A percentile compares a stretch with the other conserved stretches of the same genome.
Conservation (phyloP, 92 coral and sea anemone genomes). For the Parazoanthus darwini region DNA sequence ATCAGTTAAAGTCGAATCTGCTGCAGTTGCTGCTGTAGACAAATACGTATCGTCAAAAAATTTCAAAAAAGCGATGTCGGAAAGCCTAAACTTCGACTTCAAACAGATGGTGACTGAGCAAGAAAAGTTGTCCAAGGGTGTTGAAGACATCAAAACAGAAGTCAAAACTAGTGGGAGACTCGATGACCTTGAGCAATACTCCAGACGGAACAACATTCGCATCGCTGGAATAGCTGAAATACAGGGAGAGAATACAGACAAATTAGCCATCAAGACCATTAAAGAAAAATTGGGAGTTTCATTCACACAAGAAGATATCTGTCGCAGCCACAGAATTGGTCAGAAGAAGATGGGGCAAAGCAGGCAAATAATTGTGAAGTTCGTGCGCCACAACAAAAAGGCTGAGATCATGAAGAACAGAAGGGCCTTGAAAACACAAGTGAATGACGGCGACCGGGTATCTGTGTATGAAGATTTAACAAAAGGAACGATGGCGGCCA, state of each 20-base stretch:
- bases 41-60: conserved; percentile 24
- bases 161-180: conserved; percentile 7
- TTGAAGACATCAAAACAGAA: conserved; percentile 28
- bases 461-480: too few relatives aligned
- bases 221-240: conserved; percentile 38
- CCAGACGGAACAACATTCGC: conserved; percentile 22
- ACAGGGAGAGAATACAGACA: conserved; percentile 25
- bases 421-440: too few relatives aligned
- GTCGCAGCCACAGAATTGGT: too few relatives aligned
- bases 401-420: too few relatives aligned
- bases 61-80: conserved; percentile 21
- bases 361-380: too few relatives aligned
- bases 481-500: too few relatives aligned
- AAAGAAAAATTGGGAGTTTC: conserved; percentile 25
- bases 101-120: conserved; percentile 5
- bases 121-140: conserved; percentile 28
- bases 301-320: too few relatives aligned
- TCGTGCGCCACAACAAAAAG: too few relatives aligned
- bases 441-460: too few relatives aligned
- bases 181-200: conserved; percentile 14
- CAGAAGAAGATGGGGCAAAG: too few relatives aligned
- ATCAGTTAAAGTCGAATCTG: too few relatives aligned
- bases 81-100: conserved; percentile 10
- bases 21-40: conserved; percentile 12
- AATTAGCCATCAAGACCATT: conserved; percentile 25